Evolutionary conservation across 2,888 invertebrate genomes (phyloP).

Genomic region (Aromia moschata): DNA sequence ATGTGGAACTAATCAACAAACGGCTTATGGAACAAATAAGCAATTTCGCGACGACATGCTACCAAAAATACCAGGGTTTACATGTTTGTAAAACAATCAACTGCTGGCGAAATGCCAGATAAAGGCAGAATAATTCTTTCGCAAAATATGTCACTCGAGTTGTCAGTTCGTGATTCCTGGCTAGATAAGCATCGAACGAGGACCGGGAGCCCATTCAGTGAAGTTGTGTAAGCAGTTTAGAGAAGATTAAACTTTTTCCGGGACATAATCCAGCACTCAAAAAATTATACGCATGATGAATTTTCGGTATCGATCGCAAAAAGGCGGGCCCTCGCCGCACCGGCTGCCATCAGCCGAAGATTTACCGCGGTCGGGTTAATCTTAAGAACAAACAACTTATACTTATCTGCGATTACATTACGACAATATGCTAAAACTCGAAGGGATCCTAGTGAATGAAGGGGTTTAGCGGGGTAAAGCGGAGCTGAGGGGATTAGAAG

Average conservation of each 20-base stretch:
- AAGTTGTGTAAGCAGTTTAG: slow-evolving; percentile 19
- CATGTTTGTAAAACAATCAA: too few relatives aligned
- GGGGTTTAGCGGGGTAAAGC: slow-evolving; percentile 26
- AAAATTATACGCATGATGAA: slow-evolving; percentile 28
- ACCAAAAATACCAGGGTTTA: too few relatives aligned
- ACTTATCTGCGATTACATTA: slow-evolving; percentile 30
- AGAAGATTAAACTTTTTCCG: slow-evolving; percentile 20
- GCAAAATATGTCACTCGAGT: too few relatives aligned
- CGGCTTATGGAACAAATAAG: too few relatives aligned
- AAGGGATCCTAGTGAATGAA: slow-evolving; percentile 32
- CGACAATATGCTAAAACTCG: slow-evolving; percentile 37
- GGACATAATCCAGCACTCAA: slow-evolving; percentile 28
- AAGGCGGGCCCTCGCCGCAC: slow-evolving; percentile 16
- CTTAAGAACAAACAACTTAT: slow-evolving; percentile 35
- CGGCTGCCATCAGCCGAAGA: slow-evolving; percentile 21
- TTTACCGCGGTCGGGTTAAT: slow-evolving; percentile 30
- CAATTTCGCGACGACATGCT: too few relatives aligned
- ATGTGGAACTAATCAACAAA: too few relatives aligned
- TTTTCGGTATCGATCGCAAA: slow-evolving; percentile 23
- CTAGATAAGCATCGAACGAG: too few relatives aligned
- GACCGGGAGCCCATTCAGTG: too few relatives aligned
- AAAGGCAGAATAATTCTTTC: too few relatives aligned
- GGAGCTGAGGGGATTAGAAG: slow-evolving; percentile 18
- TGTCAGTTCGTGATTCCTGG: too few relatives aligned
- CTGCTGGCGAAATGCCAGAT: too few relatives aligned